These are phyloP conservation scores for Eupsittula cactorum DNA, from an alignment of 2,113 vertebrate genomes.

Conservation along the genomic window DNA sequence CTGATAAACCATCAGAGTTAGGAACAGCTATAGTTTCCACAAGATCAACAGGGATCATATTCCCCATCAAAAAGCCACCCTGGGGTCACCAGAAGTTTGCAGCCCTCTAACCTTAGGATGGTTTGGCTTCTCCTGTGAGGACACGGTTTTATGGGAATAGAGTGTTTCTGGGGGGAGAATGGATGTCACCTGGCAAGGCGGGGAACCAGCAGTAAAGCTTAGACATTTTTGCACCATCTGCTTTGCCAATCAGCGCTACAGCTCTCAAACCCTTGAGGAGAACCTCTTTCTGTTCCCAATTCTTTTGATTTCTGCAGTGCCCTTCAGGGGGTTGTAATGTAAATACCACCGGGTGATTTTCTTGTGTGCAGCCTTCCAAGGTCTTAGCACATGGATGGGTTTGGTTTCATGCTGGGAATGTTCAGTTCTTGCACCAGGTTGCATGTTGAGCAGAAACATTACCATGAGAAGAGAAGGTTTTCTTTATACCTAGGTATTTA, in stretches of 20 bases:
- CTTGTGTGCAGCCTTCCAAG: background rate
- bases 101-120: background rate
- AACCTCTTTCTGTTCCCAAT: background rate
- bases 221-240: background rate
- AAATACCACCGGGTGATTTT: background rate
- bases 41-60: background rate
- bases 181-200: background rate
- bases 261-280: background rate
- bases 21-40: background rate
- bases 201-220: background rate
- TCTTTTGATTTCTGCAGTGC: background rate
- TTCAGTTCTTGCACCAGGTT: background rate
- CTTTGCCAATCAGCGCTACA: background rate
- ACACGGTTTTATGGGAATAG: background rate
- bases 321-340: background rate
- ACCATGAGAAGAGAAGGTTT: background rate
- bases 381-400: background rate
- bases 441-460: background rate
- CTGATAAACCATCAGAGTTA: background rate
- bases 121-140: background rate
- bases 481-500: background rate
- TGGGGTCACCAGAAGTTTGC: background rate
- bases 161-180: background rate
- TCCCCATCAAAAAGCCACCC: background rate
- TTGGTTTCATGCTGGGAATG: background rate